Evolutionary conservation across 2,888 invertebrate species (phyloP).

Genomic region (Drosophila anomelani): DNA sequence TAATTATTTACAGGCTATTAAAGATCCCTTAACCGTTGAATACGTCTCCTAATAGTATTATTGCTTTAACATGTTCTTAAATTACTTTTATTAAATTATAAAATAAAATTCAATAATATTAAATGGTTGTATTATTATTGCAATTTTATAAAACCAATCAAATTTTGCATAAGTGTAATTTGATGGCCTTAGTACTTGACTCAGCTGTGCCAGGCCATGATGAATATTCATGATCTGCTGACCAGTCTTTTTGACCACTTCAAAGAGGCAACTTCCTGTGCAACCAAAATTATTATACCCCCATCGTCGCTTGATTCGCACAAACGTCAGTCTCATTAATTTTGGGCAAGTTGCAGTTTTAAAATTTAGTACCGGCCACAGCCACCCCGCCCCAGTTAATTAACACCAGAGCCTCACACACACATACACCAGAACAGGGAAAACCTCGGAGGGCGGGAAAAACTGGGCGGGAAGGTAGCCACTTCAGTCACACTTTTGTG

Average conservation of each 20-base stretch:
- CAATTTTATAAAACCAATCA: too few species aligned
- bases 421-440: constrained; percentile 3
- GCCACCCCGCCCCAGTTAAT: constrained; percentile 60
- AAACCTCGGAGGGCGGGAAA: constrained; percentile 6
- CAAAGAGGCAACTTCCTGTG: constrained; percentile 18
- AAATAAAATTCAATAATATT: too few species aligned
- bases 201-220: background rate
- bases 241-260: constrained; percentile 17
- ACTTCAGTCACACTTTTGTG: constrained; percentile 73
- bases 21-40: too few species aligned
- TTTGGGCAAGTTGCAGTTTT: constrained; percentile 69
- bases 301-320: constrained; percentile 32
- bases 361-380: constrained; percentile 60
- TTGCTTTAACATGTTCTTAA: too few species aligned
- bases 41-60: too few species aligned
- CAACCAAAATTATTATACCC: constrained; percentile 28
- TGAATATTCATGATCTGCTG: constrained; percentile 25
- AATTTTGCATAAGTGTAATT: constrained; percentile 3
- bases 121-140: too few species aligned
- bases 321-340: constrained; percentile 74
- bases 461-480: constrained; percentile 14
- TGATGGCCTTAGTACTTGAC: constrained; percentile 3
- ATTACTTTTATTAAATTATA: too few species aligned
- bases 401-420: constrained; percentile 62
- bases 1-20: too few species aligned